Base-by-base conservation (phyloP, 2,113 vertebrate genomes). In the Urocynchramus pylzowi region DNA sequence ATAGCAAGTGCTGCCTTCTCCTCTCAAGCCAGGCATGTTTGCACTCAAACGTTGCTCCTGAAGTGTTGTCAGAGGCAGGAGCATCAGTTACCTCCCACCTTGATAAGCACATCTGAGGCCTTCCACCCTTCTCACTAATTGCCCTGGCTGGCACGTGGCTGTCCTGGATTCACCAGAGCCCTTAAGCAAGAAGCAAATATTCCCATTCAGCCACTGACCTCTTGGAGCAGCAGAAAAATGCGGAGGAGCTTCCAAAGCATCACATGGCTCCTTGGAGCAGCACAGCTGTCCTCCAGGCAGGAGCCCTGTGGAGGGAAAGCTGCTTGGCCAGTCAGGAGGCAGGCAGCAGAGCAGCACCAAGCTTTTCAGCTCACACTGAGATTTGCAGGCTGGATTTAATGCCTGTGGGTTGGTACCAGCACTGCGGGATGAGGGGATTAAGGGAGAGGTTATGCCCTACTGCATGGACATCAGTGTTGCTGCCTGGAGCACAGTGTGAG, bases 171-270 rank as follows among this genome's bases (percentile, higher is more conserved):
- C 73, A 49, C 7, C 10, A 0, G 69, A 90, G 57, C 91, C 77
- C 67, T 91, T 84, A 20, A 91, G 89, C 89, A 69, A 94, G 91
- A 68, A 87, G 65, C 63, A 93, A 82, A 82, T 44, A 79, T 71
- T 78, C 87, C 4, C 60, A 44, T 91, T 89, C 77, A 71, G 81
- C 81, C 69, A 31, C 81, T 71, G 91, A 85, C 91, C 87, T 95
- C 84, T 92, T 47, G 87, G 87, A 95, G 89, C 80, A 44, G 89
- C 95, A 95, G 52, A 96, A 95, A 23, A 96, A 97, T 96, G 94
- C 20, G 0, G 64, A 86, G 83, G 56, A 92, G 92, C 86, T 96
- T 94, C 95, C 95, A 96, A 90, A 88, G 79, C 63, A 65, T 96
- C 90, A 88, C 94, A 76, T 94, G 94, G 71, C 71, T 76, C 45